Evolutionary conservation across 2,113 vertebrate genomes (phyloP).

Genomic region (Cyphomyrus discorhynchus): DNA sequence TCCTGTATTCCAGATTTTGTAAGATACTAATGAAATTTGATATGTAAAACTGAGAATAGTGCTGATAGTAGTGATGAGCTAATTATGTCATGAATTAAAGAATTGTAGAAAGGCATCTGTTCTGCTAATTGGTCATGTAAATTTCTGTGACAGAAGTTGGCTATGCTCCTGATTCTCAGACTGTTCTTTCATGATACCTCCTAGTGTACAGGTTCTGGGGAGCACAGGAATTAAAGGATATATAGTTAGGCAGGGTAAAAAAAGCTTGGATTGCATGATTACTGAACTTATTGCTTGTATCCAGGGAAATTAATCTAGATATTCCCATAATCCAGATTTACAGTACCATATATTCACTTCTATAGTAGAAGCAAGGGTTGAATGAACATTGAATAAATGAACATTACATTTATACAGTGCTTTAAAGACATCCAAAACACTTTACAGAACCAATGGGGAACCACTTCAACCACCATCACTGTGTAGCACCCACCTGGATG

Average conservation of each 20-base stretch:
- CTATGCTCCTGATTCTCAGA: not conserved
- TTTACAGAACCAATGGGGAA: not conserved
- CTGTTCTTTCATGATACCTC: not conserved
- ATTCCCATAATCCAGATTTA: not conserved
- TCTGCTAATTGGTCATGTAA: not conserved
- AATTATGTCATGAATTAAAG: not conserved
- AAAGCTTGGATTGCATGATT: not conserved
- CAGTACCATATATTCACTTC: not conserved
- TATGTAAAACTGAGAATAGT: not conserved
- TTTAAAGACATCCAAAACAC: not conserved
- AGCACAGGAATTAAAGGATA: not conserved
- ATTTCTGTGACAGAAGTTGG: conserved; percentile 2
- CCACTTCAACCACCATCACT: not conserved
- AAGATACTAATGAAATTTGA: not conserved
- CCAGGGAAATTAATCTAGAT: not conserved
- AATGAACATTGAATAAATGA: not conserved
- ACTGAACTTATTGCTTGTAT: not conserved
- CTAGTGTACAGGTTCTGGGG: not conserved
- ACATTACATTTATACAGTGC: not conserved
- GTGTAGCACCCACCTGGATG: not conserved
- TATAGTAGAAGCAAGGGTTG: not conserved
- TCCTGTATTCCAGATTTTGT: not conserved
- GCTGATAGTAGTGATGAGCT: not conserved
- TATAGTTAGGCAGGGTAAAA: not conserved
- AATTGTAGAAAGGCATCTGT: not conserved